Percentiles rank a stretch among this genome's conserved stretches.
Evolutionary conservation across 1,140 invertebrate species (phyloP).

Genomic region (Scylla paramamosain): DNA sequence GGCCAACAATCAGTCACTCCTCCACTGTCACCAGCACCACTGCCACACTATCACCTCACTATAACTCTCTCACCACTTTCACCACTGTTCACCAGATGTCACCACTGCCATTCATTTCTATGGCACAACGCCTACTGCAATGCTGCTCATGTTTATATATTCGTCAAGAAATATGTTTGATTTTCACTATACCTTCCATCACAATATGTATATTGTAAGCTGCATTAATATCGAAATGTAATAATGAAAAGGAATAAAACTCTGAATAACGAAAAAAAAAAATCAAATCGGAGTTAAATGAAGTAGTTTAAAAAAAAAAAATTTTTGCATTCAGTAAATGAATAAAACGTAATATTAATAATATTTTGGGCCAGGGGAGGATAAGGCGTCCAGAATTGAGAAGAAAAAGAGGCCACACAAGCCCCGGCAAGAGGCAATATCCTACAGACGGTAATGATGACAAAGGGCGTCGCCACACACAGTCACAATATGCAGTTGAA

Average conservation of each 20-base stretch:
- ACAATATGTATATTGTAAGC: too few species aligned
- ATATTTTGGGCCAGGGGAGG: not conserved
- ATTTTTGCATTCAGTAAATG: not conserved
- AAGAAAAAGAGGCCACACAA: not conserved
- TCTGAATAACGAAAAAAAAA: not conserved
- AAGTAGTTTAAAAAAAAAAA: too few species aligned
- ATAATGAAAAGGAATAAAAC: not conserved
- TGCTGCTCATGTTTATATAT: too few species aligned
- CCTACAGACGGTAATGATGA: not conserved
- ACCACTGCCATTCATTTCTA: not conserved
- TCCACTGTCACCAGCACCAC: not conserved
- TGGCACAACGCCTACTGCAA: too few species aligned
- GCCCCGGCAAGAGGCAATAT: not conserved
- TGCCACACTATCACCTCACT: not conserved
- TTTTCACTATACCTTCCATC: too few species aligned
- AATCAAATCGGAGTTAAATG: too few species aligned
- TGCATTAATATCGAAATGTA: too few species aligned
- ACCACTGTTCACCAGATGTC: not conserved
- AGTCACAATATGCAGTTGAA: not conserved
- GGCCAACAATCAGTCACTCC: not conserved
- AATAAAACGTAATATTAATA: not conserved
- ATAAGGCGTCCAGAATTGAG: not conserved
- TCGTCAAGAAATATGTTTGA: too few species aligned
- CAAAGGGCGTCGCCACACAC: not conserved
- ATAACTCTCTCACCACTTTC: not conserved